A percentile compares a stretch with the other conserved stretches of the same genome.
Evolutionary conservation across 2,113 vertebrate genomes (phyloP).

Genomic region (Thermophis baileyi): DNA sequence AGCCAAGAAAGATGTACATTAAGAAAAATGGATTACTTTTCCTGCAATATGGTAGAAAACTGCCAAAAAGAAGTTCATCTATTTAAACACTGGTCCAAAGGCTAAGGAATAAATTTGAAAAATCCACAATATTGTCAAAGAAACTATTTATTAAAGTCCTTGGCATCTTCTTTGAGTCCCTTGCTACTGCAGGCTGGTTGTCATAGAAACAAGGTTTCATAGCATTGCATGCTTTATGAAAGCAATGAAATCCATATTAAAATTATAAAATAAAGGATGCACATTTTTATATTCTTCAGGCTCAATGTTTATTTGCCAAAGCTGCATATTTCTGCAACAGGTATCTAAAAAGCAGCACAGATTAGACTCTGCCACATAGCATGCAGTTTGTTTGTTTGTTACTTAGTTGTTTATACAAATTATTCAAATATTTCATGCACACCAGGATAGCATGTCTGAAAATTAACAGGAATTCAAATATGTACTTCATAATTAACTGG

Average conservation of each 20-base stretch:
- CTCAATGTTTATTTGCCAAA: background rate
- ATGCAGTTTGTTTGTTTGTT: background rate
- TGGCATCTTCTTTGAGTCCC: slow-evolving; percentile 17
- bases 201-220: slow-evolving; percentile 60
- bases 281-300: slow-evolving; percentile 33
- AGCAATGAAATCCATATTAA: slow-evolving; percentile 45
- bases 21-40: background rate
- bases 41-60: background rate
- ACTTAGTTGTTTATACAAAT: background rate
- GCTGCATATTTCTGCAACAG: background rate
- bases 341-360: background rate
- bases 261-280: slow-evolving; percentile 10
- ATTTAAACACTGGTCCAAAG: background rate
- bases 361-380: background rate
- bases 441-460: background rate
- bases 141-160: slow-evolving; percentile 44
- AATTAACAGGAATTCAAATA: slow-evolving; percentile 1
- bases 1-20: background rate
- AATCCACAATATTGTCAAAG: slow-evolving; percentile 14
- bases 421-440: background rate
- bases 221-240: slow-evolving; percentile 55
- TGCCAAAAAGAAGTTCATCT: background rate
- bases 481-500: background rate
- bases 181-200: slow-evolving; percentile 40
- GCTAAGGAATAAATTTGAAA: slow-evolving; percentile 13